These are phyloP conservation scores for Laticauda laticaudata DNA, from an alignment of 2,113 vertebrate genomes.

Conservation along the genomic window DNA sequence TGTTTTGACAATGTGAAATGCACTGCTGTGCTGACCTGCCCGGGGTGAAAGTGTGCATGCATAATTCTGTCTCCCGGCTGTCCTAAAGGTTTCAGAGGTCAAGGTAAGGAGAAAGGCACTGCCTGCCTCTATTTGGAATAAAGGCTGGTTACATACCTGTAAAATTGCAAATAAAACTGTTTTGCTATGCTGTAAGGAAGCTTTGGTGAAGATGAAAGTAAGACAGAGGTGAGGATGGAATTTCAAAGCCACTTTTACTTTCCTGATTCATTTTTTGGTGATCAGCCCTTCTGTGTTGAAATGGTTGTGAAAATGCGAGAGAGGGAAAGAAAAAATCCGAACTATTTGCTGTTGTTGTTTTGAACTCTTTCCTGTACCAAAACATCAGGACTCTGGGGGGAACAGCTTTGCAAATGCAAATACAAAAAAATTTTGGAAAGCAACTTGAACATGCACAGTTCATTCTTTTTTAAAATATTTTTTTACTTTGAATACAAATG, in stretches of 20 bases:
- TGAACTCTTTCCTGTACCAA: background rate
- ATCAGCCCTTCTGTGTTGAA: slow-evolving; percentile 7
- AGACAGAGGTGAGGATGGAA: background rate
- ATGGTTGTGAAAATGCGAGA: slow-evolving; percentile 42
- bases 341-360: slow-evolving; percentile 17
- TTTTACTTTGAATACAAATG: too few species aligned
- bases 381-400: background rate
- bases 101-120: background rate
- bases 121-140: background rate
- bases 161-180: background rate
- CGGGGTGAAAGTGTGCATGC: background rate
- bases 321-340: background rate
- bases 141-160: background rate
- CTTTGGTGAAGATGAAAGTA: background rate
- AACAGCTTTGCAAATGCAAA: background rate
- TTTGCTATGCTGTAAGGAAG: background rate
- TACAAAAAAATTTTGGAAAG: background rate
- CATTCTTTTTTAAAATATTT: too few species aligned
- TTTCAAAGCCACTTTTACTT: background rate
- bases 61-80: background rate
- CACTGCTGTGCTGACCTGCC: background rate
- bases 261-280: background rate
- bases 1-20: background rate
- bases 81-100: background rate
- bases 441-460: background rate